Evolutionary conservation across 92 coral and sea anemone species (phyloP).

Genomic region (Parazoanthus atlanticus): DNA sequence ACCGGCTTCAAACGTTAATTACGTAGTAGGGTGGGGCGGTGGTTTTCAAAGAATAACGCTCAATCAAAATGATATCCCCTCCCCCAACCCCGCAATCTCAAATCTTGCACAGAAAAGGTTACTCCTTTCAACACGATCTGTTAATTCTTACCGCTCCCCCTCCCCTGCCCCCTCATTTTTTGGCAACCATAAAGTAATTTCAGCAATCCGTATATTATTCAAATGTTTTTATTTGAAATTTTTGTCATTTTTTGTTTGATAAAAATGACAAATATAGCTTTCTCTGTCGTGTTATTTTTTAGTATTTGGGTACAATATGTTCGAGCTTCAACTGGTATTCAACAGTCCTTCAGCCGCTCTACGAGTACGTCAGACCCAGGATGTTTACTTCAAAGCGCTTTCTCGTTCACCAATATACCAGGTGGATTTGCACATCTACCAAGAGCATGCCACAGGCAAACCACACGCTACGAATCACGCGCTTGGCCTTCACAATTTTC

Average conservation of each 20-base stretch:
- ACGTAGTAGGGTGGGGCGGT: too few species aligned
- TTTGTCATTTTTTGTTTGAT: slow-evolving; percentile 17
- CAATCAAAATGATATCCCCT: too few species aligned
- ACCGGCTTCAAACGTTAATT: too few species aligned
- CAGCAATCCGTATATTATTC: background rate
- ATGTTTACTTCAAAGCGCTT: background rate
- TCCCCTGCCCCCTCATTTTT: too few species aligned
- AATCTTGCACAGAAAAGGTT: too few species aligned
- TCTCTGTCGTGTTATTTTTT: slow-evolving; percentile 31
- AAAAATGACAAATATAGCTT: slow-evolving; percentile 37
- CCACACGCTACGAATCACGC: background rate
- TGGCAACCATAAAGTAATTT: background rate
- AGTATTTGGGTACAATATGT: slow-evolving; percentile 24
- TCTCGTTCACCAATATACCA: too few species aligned
- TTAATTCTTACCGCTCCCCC: too few species aligned
- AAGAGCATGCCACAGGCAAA: background rate
- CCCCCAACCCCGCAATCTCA: too few species aligned
- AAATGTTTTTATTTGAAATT: slow-evolving; percentile 37
- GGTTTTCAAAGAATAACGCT: too few species aligned
- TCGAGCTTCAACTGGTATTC: background rate
- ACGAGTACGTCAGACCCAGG: background rate
- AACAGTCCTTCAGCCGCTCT: slow-evolving; percentile 1
- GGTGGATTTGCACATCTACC: background rate
- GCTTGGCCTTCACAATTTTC: background rate
- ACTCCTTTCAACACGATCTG: too few species aligned